phyloP scores from a whole-genome alignment of 2,888 invertebrate genomes.

The Lottia gigantea region DNA sequence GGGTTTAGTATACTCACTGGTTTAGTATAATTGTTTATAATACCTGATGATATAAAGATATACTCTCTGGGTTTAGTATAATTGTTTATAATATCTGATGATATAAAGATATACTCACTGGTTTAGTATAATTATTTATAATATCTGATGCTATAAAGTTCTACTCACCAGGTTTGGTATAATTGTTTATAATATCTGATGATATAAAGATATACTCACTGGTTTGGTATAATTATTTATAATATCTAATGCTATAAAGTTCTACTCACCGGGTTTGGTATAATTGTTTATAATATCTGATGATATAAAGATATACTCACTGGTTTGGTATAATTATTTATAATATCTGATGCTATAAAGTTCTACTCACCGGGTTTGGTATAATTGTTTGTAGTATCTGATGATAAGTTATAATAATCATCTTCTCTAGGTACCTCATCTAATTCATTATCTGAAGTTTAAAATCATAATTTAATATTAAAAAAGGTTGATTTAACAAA shows the following conservation, averaged over 20 bases:
- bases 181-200: too few species aligned
- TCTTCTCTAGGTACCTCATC: conserved; percentile 21
- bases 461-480: too few species aligned
- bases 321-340: too few species aligned
- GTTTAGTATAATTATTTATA: not conserved
- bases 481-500: too few species aligned
- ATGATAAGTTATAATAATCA: conserved; percentile 33
- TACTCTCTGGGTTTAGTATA: conserved; percentile 31
- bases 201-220: too few species aligned
- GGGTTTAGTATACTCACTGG: too few species aligned
- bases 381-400: not conserved
- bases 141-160: conserved; percentile 23
- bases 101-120: too few species aligned
- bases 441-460: conserved; percentile 9
- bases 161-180: conserved; percentile 32
- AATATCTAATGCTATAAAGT: conserved; percentile 11
- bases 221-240: too few species aligned
- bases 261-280: conserved; percentile 7
- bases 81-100: too few species aligned
- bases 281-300: not conserved
- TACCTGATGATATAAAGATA: conserved; percentile 22
- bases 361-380: not conserved
- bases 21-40: not conserved
- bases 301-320: too few species aligned
- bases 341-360: too few species aligned